These are phyloP conservation scores for Perca flavescens DNA, from an alignment of 2,113 vertebrate species.

Conservation along the genomic window DNA sequence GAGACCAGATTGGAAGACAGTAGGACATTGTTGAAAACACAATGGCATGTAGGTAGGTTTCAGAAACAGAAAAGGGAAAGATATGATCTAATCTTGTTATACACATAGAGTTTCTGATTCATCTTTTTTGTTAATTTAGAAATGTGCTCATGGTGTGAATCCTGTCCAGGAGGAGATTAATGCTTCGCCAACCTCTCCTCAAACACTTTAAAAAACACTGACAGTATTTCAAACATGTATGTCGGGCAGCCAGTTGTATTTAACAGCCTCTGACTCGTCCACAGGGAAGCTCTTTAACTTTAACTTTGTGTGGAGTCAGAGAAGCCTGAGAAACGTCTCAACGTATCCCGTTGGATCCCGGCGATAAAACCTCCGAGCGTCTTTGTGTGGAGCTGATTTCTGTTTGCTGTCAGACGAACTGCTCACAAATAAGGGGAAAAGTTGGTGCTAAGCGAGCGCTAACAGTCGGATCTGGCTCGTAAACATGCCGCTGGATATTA, in stretches of 20 bases:
- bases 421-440: slow-evolving; percentile 60
- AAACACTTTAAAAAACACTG: too few species aligned
- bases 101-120: too few species aligned
- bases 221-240: slow-evolving; percentile 24
- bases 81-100: too few species aligned
- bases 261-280: slow-evolving; percentile 51
- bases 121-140: too few species aligned
- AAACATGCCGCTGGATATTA: slow-evolving; percentile 53
- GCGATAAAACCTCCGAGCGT: slow-evolving; percentile 56
- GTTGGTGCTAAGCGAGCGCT: slow-evolving; percentile 20
- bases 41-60: too few species aligned
- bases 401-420: slow-evolving; percentile 54
- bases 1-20: too few species aligned
- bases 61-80: too few species aligned
- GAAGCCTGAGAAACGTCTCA: slow-evolving; percentile 17
- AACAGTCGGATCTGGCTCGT: slow-evolving; percentile 46
- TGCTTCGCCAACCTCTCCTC: too few species aligned
- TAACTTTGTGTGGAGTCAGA: slow-evolving; percentile 31
- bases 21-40: too few species aligned
- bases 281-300: slow-evolving; percentile 43
- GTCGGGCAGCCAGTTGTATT: slow-evolving; percentile 38
- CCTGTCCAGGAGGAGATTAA: too few species aligned
- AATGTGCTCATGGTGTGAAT: too few species aligned
- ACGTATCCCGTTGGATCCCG: slow-evolving; percentile 49
- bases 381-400: slow-evolving; percentile 58